These are phyloP conservation scores for Platerodrilus igneus DNA, from an alignment of 2,888 invertebrate genomes.

Conservation along the genomic window DNA sequence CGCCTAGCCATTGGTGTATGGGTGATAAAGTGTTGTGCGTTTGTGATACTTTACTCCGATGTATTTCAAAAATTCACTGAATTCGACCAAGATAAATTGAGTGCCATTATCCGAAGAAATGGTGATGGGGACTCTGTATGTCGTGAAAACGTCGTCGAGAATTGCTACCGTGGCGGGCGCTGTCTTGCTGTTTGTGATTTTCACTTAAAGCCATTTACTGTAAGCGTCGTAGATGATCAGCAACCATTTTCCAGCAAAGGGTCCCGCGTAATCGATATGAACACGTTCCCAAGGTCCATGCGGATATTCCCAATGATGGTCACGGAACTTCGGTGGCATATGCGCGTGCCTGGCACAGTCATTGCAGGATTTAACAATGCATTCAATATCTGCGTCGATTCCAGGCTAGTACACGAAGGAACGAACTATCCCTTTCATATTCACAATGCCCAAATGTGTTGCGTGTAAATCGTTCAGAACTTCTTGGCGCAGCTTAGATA, in stretches of 20 bases:
- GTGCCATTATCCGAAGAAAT: no score
- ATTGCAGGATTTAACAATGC: conserved; percentile 25
- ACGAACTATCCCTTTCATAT: conserved; percentile 32
- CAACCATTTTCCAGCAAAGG: conserved; percentile 21
- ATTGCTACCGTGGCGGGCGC: no score
- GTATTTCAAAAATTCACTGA: no score
- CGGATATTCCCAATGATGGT: conserved; percentile 31
- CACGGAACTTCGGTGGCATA: conserved; percentile 20
- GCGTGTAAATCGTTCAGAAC: conserved; percentile 27
- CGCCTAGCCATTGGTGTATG: no score
- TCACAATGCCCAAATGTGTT: conserved; percentile 32
- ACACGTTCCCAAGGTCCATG: conserved; percentile 30
- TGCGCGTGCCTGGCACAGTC: conserved; percentile 20
- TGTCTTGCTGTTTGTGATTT: conserved; percentile 21
- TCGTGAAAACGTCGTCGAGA: no score
- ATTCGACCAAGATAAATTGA: no score
- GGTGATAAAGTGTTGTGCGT: no score
- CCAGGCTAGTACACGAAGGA: conserved; percentile 28
- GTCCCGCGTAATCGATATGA: conserved; percentile 37
- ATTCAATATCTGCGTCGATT: conserved; percentile 32
- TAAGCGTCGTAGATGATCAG: conserved; percentile 27
- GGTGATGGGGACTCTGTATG: no score
- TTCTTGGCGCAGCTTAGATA: conserved; percentile 16
- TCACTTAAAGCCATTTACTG: conserved; percentile 28
- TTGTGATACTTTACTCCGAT: no score